A percentile compares a stretch with the other conserved stretches of the same genome.
These are phyloP conservation scores for Catalaphyllia jardinei DNA, from an alignment of 64 coral and sea anemone genomes.

Conservation along the genomic window DNA sequence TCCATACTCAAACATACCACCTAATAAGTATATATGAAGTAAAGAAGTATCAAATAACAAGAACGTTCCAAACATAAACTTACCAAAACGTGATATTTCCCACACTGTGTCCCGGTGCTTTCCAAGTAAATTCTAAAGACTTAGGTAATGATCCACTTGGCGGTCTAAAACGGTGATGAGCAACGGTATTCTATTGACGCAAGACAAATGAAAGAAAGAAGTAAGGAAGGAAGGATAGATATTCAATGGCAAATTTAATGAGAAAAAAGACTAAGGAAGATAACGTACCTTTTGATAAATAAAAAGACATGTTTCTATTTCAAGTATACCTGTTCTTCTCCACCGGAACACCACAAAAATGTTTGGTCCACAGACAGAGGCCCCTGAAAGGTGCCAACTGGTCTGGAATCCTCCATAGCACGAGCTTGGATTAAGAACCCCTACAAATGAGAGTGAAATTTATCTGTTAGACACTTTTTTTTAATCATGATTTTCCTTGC, in stretches of 20 bases:
- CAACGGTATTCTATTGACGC: conserved; percentile 51
- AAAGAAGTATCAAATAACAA: too few species aligned
- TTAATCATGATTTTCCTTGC: too few species aligned
- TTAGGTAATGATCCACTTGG: background rate
- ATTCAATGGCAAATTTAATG: background rate
- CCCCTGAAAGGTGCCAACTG: conserved; percentile 49
- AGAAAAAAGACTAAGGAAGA: background rate
- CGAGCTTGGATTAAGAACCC: conserved; percentile 84
- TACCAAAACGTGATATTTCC: conserved; percentile 72
- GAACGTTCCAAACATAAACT: background rate
- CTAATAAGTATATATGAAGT: too few species aligned
- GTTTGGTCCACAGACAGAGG: conserved; percentile 18
- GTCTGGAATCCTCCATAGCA: conserved; percentile 1
- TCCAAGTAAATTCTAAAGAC: conserved; percentile 33
- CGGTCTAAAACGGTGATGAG: conserved; percentile 15
- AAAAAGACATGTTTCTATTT: too few species aligned
- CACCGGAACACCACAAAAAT: conserved; percentile 69
- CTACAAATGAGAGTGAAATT: background rate
- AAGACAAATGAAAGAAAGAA: background rate
- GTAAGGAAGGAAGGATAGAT: background rate
- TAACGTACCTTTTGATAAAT: background rate
- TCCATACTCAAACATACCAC: background rate
- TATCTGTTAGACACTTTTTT: too few species aligned
- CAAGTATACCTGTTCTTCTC: conserved; percentile 47
- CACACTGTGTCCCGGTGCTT: conserved; percentile 26